Evolutionary conservation across 2,888 invertebrate species (phyloP).

Genomic region (Monoplex corrugatus): DNA sequence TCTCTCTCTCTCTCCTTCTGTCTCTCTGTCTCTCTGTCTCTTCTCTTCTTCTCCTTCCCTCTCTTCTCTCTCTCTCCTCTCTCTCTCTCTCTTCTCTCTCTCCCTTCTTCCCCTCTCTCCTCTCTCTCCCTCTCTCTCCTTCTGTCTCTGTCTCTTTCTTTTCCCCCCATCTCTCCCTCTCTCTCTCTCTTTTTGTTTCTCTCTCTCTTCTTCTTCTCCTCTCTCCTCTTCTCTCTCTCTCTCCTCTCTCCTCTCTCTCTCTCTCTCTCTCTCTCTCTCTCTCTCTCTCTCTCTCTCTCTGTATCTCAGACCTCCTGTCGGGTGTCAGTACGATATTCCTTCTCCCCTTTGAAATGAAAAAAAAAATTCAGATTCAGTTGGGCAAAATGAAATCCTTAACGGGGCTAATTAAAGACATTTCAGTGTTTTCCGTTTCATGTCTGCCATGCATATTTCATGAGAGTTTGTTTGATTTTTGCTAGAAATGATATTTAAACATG

Average conservation of each 20-base stretch:
- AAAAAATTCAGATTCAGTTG: too few species aligned
- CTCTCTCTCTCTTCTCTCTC: background rate
- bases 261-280: background rate
- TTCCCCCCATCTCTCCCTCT: background rate
- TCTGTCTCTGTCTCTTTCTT: background rate
- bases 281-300: background rate
- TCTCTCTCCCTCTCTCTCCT: background rate
- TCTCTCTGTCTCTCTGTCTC: background rate
- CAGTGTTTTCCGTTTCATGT: too few species aligned
- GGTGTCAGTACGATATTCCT: background rate
- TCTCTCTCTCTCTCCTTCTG: background rate
- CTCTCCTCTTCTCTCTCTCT: background rate
- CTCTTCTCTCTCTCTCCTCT: background rate
- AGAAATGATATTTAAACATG: too few species aligned
- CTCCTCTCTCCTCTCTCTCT: background rate
- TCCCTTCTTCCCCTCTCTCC: background rate
- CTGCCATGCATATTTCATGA: too few species aligned
- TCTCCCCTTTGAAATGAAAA: background rate
- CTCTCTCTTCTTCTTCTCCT: background rate
- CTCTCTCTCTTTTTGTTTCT: background rate
- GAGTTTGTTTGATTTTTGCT: too few species aligned
- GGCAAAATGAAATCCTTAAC: too few species aligned
- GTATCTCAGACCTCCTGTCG: background rate
- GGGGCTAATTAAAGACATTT: too few species aligned
- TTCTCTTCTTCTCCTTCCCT: background rate